A percentile compares a stretch with the other conserved stretches of the same genome.
These are phyloP conservation scores for Hypotaenidia okinawae DNA, from an alignment of 2,797 vertebrate species.

Conservation along the genomic window DNA sequence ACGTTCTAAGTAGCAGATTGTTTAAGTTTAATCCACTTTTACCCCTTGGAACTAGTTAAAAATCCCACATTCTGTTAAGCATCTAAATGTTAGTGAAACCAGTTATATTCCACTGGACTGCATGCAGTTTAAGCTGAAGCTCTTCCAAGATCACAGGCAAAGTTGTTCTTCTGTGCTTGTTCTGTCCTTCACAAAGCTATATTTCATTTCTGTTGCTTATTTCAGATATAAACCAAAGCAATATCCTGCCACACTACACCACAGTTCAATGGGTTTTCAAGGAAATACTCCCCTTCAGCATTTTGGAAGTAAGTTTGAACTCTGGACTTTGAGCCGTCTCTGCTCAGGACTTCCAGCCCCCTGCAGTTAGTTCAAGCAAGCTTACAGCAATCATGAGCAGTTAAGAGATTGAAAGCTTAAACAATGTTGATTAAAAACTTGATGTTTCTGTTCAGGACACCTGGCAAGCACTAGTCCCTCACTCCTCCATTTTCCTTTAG, in stretches of 20 bases:
- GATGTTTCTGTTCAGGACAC: not conserved
- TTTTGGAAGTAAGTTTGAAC: not conserved
- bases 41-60: not conserved
- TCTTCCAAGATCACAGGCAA: not conserved
- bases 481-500: not conserved
- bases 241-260: not conserved
- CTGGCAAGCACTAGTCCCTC: not conserved
- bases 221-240: not conserved
- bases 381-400: not conserved
- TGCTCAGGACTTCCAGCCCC: not conserved
- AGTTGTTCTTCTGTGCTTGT: not conserved
- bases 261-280: rapidly evolving
- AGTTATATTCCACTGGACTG: not conserved
- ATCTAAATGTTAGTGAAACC: not conserved
- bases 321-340: not conserved
- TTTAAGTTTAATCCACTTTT: not conserved
- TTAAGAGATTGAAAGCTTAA: not conserved
- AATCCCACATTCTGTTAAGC: not conserved
- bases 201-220: not conserved
- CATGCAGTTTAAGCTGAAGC: not conserved
- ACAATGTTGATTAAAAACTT: not conserved
- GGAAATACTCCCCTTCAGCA: not conserved
- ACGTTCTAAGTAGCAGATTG: not conserved
- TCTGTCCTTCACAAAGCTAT: not conserved
- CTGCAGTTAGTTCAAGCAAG: not conserved